Percentiles rank a stretch among this genome's conserved stretches.
phyloP scores from a whole-genome alignment of 2,888 invertebrate genomes.

The Eubasilissa splendida region DNA sequence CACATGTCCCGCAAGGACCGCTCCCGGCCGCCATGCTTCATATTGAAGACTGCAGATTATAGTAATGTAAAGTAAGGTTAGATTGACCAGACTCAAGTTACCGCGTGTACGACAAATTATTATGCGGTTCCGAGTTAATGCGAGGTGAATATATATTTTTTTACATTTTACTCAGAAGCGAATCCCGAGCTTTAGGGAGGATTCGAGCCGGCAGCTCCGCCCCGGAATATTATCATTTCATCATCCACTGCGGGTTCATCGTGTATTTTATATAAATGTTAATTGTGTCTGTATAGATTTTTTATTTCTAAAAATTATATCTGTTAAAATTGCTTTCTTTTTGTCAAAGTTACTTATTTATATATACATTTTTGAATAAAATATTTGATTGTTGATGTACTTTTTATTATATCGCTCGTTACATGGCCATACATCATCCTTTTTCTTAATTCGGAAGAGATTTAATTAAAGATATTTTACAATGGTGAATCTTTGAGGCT shows the following conservation, averaged over 20 bases:
- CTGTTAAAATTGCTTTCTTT: constrained; percentile 17
- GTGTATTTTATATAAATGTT: constrained; percentile 28
- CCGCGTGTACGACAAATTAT: neutral
- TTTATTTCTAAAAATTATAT: constrained; percentile 1
- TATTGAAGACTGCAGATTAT: constrained; percentile 29
- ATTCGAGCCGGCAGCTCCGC: no score
- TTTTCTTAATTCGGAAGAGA: no score
- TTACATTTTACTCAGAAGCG: constrained; percentile 14
- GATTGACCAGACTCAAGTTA: neutral
- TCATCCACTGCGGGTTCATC: neutral
- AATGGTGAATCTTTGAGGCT: no score
- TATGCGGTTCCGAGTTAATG: neutral
- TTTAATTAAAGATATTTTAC: no score
- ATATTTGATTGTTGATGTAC: neutral
- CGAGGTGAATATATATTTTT: constrained; percentile 5
- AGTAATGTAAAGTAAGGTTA: neutral
- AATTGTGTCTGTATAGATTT: neutral
- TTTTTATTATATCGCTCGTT: no score
- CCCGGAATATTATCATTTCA: neutral
- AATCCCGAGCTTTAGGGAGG: neutral
- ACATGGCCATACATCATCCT: no score
- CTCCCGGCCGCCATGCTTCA: constrained; percentile 6
- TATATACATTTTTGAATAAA: constrained; percentile 27
- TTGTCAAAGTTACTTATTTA: constrained; percentile 34
- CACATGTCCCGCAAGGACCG: neutral